Conservation (phyloP, 1,140 invertebrate genomes). For the Ceratitis capitata region DNA sequence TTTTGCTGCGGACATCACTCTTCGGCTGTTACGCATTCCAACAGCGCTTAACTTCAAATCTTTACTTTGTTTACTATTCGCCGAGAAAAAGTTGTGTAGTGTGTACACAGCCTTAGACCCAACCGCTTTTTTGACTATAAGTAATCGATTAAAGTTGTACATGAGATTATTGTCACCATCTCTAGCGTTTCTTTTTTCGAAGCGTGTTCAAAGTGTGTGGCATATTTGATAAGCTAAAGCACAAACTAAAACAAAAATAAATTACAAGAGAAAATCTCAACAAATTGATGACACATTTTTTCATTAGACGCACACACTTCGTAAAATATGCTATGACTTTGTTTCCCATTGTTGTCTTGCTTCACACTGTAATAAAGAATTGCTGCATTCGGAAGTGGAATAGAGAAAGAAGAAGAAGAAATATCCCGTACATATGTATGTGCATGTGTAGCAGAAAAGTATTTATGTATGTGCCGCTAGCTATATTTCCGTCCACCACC, state of each 20-base stretch:
- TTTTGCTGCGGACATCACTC: too few relatives aligned
- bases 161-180: too few relatives aligned
- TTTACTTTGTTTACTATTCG: too few relatives aligned
- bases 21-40: too few relatives aligned
- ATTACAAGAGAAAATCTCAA: background rate
- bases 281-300: background rate
- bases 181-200: too few relatives aligned
- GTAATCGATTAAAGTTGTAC: too few relatives aligned
- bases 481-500: background rate
- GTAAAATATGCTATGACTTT: background rate
- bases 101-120: too few relatives aligned
- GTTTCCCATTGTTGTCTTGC: background rate
- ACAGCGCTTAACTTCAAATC: too few relatives aligned
- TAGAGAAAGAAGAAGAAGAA: background rate
- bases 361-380: background rate
- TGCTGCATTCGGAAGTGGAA: background rate
- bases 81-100: too few relatives aligned
- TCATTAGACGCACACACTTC: background rate
- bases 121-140: too few relatives aligned
- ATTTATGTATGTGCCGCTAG: too few relatives aligned
- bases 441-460: background rate
- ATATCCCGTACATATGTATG: background rate
- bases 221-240: background rate
- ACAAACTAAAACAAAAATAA: too few relatives aligned
- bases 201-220: constrained; percentile 1